Percentiles rank a stretch among this genome's conserved stretches.
phyloP scores from a whole-genome alignment of 2,113 vertebrate genomes.

The Natator depressus region DNA sequence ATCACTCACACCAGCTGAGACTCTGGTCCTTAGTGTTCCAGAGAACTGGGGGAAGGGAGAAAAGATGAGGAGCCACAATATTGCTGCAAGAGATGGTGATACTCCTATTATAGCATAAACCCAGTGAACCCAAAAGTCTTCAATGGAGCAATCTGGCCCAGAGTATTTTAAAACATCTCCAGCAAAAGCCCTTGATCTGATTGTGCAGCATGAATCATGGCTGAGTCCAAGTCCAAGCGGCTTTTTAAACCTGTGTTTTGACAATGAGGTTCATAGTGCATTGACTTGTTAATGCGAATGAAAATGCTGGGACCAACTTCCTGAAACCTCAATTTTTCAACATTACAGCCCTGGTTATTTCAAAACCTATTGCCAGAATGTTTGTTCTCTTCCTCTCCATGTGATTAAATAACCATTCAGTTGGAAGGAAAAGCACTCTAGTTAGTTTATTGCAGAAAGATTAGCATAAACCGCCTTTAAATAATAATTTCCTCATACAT shows the following conservation, averaged over 20 bases:
- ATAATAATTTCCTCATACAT: not conserved
- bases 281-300: slow-evolving; percentile 16
- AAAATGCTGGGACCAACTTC: slow-evolving; percentile 9
- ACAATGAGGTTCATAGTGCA: slow-evolving; percentile 16
- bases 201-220: not conserved
- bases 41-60: not conserved
- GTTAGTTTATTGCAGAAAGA: slow-evolving; percentile 20
- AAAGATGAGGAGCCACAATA: not conserved
- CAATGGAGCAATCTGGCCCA: not conserved
- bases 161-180: not conserved
- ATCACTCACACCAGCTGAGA: not conserved
- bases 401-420: not conserved
- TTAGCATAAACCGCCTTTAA: not conserved
- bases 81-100: not conserved
- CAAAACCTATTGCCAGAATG: not conserved
- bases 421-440: slow-evolving; percentile 17
- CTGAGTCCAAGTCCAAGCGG: not conserved
- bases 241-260: slow-evolving; percentile 33
- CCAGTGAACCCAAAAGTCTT: not conserved
- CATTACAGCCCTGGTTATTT: slow-evolving; percentile 32
- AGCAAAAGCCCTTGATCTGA: slow-evolving; percentile 23
- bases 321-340: slow-evolving; percentile 37
- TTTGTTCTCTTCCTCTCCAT: slow-evolving; percentile 16
- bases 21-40: not conserved
- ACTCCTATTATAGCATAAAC: too few relatives aligned